These are phyloP conservation scores for Leptobrachium leishanense DNA, from an alignment of 2,113 vertebrate species.

Conservation along the genomic window DNA sequence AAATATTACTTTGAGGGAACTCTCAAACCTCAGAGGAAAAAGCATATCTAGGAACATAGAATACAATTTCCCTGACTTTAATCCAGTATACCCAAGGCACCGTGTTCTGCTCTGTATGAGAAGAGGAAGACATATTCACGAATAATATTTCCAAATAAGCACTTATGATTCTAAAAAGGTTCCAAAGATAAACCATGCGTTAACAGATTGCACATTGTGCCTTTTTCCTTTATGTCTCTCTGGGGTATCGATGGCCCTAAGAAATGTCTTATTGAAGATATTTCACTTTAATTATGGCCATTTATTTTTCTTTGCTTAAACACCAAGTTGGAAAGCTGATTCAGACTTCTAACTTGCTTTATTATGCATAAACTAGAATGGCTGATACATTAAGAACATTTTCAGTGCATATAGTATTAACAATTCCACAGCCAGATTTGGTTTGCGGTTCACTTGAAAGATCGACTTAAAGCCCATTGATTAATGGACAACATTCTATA, in stretches of 20 bases:
- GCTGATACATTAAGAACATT: not conserved
- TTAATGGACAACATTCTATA: too few relatives aligned
- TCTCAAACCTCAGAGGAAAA: too few relatives aligned
- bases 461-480: too few relatives aligned
- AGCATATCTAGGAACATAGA: too few relatives aligned
- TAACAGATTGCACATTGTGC: constrained; percentile 12
- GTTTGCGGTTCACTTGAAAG: too few relatives aligned
- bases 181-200: constrained; percentile 15
- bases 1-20: too few relatives aligned
- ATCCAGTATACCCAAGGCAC: too few relatives aligned
- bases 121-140: too few relatives aligned
- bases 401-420: not conserved
- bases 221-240: constrained; percentile 20
- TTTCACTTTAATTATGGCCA: constrained; percentile 35
- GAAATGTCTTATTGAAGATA: constrained; percentile 35
- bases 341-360: constrained; percentile 33
- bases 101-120: too few relatives aligned
- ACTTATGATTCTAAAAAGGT: constrained; percentile 1
- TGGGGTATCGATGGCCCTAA: constrained; percentile 22
- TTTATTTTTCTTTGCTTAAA: constrained; percentile 41
- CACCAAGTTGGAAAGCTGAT: constrained; percentile 33
- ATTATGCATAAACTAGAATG: constrained; percentile 12
- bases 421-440: not conserved
- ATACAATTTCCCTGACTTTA: too few relatives aligned
- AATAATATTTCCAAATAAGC: not conserved